Base-by-base conservation (phyloP, 2,113 vertebrate species). In the Semnornis frantzii region DNA sequence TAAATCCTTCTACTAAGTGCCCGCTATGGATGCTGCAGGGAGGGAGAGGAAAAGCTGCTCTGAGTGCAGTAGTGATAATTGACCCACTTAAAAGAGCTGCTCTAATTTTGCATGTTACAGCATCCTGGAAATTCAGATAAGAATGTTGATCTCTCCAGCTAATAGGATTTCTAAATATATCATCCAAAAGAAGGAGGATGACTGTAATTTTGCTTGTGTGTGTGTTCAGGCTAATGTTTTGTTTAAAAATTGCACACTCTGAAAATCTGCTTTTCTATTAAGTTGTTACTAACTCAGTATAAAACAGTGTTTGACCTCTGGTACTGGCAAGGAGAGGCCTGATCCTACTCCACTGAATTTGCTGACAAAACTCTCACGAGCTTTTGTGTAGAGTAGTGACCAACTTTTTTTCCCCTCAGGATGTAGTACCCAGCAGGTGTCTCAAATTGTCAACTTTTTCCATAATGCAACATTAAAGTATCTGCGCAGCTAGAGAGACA, bases 141-240 rank as follows among this genome's bases (percentile, higher is more conserved):
- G 95, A 95, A 95, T 90, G 93, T 93, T 96, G 96, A 96, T 95
- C 94, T 96, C 94, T 96, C 90, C 63, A 90, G 96, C 95, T 96
- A 96, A 96, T 96, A 94, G 94, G 94, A 94, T 96, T 97, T 95
- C 92, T 96, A 96, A 95, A 96, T 96, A 96, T 95, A 96, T 94
- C 95, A 75, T 92, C 91, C 69, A 76, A 54, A 93, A 93, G 89
- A 70, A 94, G 91, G 72, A 90, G 76, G 74, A 94, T 81, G 64
- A 77, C 87, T 94, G 84, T 87, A 89, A 87, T 93, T 92, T 88
- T 82, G 87, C 0, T 5, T 5, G 25, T 37, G 18, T 57, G 60
- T 92, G 70, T 82, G 77, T 74, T 95, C 71, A 80, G 83, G 74
- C 78, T 95, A 15, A 73, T 79, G 89, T 94, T 95, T 96, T 93